Evolutionary conservation across 2,888 invertebrate species (phyloP).

Genomic region (Caenorhabditis sp.): DNA sequence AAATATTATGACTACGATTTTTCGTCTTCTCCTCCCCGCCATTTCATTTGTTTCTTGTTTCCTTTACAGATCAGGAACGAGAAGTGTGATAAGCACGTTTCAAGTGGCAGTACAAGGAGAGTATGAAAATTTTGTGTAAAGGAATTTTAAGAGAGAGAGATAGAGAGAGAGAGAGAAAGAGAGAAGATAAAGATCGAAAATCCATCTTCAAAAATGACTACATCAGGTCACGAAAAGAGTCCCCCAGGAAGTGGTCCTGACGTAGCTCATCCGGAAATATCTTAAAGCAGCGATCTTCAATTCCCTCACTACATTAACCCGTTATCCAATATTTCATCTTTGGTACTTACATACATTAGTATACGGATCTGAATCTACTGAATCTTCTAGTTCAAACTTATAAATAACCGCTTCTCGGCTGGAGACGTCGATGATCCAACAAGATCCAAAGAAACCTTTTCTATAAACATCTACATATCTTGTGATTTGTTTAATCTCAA

Average conservation of each 20-base stretch:
- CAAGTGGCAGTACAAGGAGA: too few species aligned
- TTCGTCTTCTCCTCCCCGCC: background rate
- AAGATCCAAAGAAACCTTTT: conserved; percentile 8
- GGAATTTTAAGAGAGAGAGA: background rate
- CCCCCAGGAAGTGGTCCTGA: conserved; percentile 25
- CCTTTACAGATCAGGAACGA: conserved; percentile 20
- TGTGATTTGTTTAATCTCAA: conserved; percentile 40
- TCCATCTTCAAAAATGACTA: background rate
- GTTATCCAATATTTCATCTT: conserved; percentile 24
- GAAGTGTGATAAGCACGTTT: background rate
- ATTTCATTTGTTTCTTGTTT: conserved; percentile 16
- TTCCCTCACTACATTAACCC: conserved; percentile 15
- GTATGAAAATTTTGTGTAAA: background rate
- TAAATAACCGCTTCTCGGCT: conserved; percentile 14
- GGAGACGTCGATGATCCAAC: background rate
- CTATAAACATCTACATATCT: conserved; percentile 33
- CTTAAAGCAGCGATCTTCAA: conserved; percentile 27
- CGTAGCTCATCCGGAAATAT: conserved; percentile 52
- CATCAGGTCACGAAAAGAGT: background rate
- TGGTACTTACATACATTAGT: conserved; percentile 37
- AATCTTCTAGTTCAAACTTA: conserved; percentile 23
- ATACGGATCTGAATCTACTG: conserved; percentile 1
- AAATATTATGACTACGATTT: background rate
- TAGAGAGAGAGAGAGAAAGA: background rate
- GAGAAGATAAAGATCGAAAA: background rate